phyloP scores from a whole-genome alignment of 2,888 invertebrate species.

The Cheilosia urbana region DNA sequence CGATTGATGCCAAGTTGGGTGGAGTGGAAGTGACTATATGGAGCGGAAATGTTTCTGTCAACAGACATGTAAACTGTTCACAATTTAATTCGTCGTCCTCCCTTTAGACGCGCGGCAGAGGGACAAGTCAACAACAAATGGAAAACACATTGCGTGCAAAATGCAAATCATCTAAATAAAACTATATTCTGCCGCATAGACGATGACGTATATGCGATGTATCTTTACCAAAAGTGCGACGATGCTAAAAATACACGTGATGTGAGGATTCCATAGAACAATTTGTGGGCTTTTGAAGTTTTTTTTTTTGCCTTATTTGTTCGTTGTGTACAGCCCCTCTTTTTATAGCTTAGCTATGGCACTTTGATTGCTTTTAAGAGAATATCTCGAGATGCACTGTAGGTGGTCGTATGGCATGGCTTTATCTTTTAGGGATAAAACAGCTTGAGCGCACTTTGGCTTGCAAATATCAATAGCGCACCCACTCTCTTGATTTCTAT shows the following conservation, averaged over 20 bases:
- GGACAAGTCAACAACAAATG: constrained; percentile 1
- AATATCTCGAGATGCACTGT: constrained; percentile 60
- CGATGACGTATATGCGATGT: constrained; percentile 17
- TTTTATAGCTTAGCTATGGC: constrained; percentile 4
- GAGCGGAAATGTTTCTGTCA: constrained; percentile 23
- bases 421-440: constrained; percentile 57
- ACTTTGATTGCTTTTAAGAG: constrained; percentile 56
- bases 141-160: constrained; percentile 61
- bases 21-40: neutral
- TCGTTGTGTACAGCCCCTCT: neutral
- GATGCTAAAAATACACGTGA: constrained; percentile 67
- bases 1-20: constrained; percentile 29
- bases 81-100: constrained; percentile 22
- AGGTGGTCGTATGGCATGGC: constrained; percentile 34
- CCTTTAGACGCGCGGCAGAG: constrained; percentile 17
- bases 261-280: constrained; percentile 32
- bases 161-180: constrained; percentile 64
- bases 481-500: constrained; percentile 46
- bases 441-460: constrained; percentile 38
- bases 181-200: constrained; percentile 38
- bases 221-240: constrained; percentile 38
- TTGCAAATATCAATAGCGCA: constrained; percentile 37
- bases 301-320: no score
- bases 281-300: constrained; percentile 45
- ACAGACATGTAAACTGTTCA: constrained; percentile 20